Conservation (phyloP, 2,888 invertebrate genomes). For the Mesorhabditis belari region DNA sequence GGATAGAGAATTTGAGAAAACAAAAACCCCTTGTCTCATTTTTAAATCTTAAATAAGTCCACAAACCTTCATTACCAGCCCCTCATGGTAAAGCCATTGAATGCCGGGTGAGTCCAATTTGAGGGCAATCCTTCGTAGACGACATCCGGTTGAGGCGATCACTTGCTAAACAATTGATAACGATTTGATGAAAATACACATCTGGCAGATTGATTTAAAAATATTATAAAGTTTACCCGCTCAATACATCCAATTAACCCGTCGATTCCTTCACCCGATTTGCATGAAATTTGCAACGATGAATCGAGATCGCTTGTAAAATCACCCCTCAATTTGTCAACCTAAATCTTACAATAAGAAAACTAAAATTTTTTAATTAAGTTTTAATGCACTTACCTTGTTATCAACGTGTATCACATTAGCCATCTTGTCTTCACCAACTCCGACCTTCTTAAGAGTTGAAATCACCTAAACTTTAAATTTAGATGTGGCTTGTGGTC, state of each 20-base stretch:
- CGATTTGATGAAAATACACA: not conserved
- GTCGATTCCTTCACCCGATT: constrained; percentile 35
- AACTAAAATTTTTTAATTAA: not conserved
- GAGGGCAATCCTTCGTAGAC: constrained; percentile 18
- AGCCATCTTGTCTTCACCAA: constrained; percentile 22
- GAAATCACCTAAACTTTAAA: constrained; percentile 59
- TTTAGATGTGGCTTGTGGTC: too few relatives aligned
- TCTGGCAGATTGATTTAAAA: not conserved
- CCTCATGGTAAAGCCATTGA: constrained; percentile 36
- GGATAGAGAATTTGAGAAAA: not conserved
- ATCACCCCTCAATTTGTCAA: constrained; percentile 17
- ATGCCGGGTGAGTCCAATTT: constrained; percentile 33
- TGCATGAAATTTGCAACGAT: constrained; percentile 34
- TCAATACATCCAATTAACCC: constrained; percentile 26
- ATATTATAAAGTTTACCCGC: constrained; percentile 1
- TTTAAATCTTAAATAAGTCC: too few relatives aligned
- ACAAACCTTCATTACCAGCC: not conserved
- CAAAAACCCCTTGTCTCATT: too few relatives aligned
- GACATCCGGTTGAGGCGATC: constrained; percentile 12
- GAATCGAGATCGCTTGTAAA: not conserved
- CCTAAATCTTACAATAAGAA: constrained; percentile 6
- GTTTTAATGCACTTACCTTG: constrained; percentile 15
- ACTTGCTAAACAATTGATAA: constrained; percentile 20
- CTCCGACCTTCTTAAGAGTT: constrained; percentile 59
- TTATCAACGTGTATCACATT: constrained; percentile 38